phyloP scores from a whole-genome alignment of 2,888 invertebrate species.

The Dasysyrphus tricinctus region DNA sequence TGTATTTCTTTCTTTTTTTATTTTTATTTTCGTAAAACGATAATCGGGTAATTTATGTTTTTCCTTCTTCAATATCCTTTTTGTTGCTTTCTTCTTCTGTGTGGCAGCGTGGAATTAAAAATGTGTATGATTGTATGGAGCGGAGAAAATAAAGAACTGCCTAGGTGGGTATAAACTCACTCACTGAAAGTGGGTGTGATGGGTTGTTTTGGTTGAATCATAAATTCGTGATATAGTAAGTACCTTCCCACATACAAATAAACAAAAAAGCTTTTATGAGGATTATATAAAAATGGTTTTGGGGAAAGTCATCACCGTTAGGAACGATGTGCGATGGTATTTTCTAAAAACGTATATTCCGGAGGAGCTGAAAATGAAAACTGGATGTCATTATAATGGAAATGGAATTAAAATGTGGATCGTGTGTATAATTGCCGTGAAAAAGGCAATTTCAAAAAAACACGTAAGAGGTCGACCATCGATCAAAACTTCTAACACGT shows the following conservation, averaged over 20 bases:
- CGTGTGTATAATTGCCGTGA: constrained; percentile 40
- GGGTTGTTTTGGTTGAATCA: constrained; percentile 44
- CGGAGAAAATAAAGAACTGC: constrained; percentile 13
- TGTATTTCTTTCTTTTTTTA: constrained; percentile 24
- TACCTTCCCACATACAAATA: not conserved
- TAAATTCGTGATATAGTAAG: constrained; percentile 45
- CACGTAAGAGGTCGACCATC: constrained; percentile 32
- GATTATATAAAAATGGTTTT: constrained; percentile 53
- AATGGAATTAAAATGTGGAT: constrained; percentile 32
- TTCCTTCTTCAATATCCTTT: constrained; percentile 45
- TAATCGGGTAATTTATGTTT: constrained; percentile 75
- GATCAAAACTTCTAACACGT: constrained; percentile 2
- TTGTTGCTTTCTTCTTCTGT: constrained; percentile 14
- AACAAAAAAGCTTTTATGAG: constrained; percentile 38
- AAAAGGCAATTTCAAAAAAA: constrained; percentile 11
- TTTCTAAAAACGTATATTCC: not conserved
- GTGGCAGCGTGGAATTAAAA: constrained; percentile 17
- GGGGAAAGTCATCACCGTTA: constrained; percentile 12
- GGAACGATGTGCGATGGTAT: not conserved
- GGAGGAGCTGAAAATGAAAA: not conserved
- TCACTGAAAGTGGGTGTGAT: constrained; percentile 4
- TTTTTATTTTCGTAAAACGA: constrained; percentile 65
- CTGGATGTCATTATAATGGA: constrained; percentile 40
- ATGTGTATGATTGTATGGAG: constrained; percentile 29
- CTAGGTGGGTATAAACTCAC: not conserved